Percentiles rank a stretch among this genome's conserved stretches.
phyloP scores from a whole-genome alignment of 2,797 vertebrate genomes.

The Enteromius viviparus region DNA sequence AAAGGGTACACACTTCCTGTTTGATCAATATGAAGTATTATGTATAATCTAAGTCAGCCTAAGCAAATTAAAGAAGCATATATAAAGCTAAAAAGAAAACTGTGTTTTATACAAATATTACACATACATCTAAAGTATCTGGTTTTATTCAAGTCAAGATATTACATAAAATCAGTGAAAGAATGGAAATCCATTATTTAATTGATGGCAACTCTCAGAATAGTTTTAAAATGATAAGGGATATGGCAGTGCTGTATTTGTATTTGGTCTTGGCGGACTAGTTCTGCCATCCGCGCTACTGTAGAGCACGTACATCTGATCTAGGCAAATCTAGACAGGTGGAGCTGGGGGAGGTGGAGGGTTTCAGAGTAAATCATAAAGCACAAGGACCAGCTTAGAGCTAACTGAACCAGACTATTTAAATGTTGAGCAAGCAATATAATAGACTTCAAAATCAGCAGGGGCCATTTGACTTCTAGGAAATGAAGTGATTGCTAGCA shows the following conservation, averaged over 20 bases:
- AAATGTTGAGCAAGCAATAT: background rate
- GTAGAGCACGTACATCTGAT: background rate
- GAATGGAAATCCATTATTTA: background rate
- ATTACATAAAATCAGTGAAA: background rate
- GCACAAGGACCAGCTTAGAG: background rate
- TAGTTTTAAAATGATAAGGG: background rate
- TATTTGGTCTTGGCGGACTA: background rate
- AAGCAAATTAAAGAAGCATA: background rate
- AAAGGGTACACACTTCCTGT: slow-evolving; percentile 71
- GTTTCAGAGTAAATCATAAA: background rate
- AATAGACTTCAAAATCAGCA: slow-evolving; percentile 1
- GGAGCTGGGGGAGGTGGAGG: slow-evolving; percentile 4
- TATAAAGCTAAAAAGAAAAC: background rate
- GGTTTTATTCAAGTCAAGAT: background rate
- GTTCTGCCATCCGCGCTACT: background rate
- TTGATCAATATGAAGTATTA: background rate
- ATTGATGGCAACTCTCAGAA: background rate
- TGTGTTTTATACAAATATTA: background rate
- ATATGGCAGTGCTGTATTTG: background rate
- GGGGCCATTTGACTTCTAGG: background rate
- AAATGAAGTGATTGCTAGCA: background rate
- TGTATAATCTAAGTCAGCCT: background rate
- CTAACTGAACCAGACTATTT: background rate
- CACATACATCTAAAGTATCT: background rate
- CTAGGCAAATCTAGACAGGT: background rate